Base-by-base conservation (phyloP, 2,113 vertebrate species). In the Tragelaphus strepsiceros region DNA sequence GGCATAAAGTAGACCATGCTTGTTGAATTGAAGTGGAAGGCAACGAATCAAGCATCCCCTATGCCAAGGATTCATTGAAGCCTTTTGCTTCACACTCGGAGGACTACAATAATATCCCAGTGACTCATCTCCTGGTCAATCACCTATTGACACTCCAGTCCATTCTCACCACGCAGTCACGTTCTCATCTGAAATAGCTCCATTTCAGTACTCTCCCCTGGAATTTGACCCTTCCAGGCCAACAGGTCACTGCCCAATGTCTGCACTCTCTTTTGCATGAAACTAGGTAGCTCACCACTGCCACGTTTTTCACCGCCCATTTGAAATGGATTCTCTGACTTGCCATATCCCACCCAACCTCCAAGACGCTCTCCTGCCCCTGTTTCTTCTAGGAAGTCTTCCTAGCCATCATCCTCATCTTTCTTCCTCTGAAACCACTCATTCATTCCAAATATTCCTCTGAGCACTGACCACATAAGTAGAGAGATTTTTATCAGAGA, bases 1-100 rank as follows among this genome's bases (percentile, higher is more conserved):
- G 86, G 53, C 82, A 61, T 93, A 58, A 58, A 93, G 56, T 43
- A 94, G 83, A 53, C 58, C 26, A 5, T 12, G 39, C 32, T 90
- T 93, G 96, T 59, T 91, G 89, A 96, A 87, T 10, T 89, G 62
- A 98, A 89, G 61, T 46, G 74, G 30, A 94, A 84, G 93, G 35
- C 84, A 61, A 82, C 0, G 1, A 95, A 94, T 84, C 90, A 84
- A 92, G 81, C 39, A 67, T 28, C n/a, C 46, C 90, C 53, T 49
- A 2, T 3, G 74, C 74, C 87, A 77, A 96, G 89, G 91, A 97
- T 88, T 97, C 89, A 77, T 1, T 67, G 78, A 86, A 54, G 56
- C 83, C 91, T 93, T 96, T 93, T 81, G 56, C 58, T 95, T 93
- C 86, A 74, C 59, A 91, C 59, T 39, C 87, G 61, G 39, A 39